phyloP scores from a whole-genome alignment of 2,113 vertebrate genomes.

The Misgurnus mizolepis region DNA sequence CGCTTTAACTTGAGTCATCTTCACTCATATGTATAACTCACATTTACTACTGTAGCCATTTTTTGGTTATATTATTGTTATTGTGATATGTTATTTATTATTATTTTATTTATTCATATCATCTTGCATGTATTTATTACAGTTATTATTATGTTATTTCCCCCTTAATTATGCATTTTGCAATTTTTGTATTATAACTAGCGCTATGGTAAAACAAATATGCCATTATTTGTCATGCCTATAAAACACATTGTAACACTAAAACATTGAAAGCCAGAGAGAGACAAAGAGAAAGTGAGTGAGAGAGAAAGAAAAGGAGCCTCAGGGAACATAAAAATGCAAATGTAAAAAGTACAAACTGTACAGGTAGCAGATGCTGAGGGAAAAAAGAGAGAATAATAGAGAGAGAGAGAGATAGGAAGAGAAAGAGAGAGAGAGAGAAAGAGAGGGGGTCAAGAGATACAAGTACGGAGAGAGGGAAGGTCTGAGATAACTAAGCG shows the following conservation, averaged over 20 bases:
- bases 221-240: background rate
- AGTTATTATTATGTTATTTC: background rate
- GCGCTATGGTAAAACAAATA: slow-evolving; percentile 21
- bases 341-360: slow-evolving; percentile 43
- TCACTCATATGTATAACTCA: slow-evolving; percentile 6
- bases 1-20: slow-evolving; percentile 5
- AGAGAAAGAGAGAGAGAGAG: slow-evolving; percentile 29
- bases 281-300: slow-evolving; percentile 11
- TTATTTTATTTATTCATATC: background rate
- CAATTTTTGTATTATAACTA: slow-evolving; percentile 23
- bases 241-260: slow-evolving; percentile 19
- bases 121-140: slow-evolving; percentile 14
- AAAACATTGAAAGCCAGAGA: background rate
- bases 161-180: background rate
- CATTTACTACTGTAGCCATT: slow-evolving; percentile 1
- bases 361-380: slow-evolving; percentile 39
- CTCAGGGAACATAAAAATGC: slow-evolving; percentile 21
- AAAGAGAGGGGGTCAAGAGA: slow-evolving; percentile 8
- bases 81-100: background rate
- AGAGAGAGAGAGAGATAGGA: slow-evolving; percentile 17
- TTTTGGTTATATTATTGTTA: background rate
- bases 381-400: slow-evolving; percentile 20
- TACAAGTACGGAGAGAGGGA: slow-evolving; percentile 3
- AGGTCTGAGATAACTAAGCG: slow-evolving; percentile 18
- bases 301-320: slow-evolving; percentile 16